These are phyloP conservation scores for Lepidiolamprologus cunningtoni DNA, from an alignment of 2,113 vertebrate species.

Conservation along the genomic window DNA sequence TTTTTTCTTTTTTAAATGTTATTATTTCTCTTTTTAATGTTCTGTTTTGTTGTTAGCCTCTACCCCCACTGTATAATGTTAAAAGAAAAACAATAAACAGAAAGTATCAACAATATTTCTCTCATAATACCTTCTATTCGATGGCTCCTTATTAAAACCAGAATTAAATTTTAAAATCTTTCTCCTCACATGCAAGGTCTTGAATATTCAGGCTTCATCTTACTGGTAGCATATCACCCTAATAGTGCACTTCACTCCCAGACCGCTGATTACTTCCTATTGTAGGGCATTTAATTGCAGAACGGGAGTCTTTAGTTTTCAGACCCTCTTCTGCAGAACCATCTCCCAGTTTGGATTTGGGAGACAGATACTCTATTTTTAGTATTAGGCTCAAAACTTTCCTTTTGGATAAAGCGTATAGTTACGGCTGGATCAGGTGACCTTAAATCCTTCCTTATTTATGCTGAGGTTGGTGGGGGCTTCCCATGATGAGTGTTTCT, in stretches of 20 bases:
- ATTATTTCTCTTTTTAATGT: not conserved
- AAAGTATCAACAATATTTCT: not conserved
- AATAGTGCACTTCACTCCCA: not conserved
- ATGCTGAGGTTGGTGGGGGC: not conserved
- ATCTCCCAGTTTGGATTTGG: not conserved
- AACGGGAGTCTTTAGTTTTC: not conserved
- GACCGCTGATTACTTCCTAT: not conserved
- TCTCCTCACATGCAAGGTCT: not conserved
- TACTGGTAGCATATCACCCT: not conserved
- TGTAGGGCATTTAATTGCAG: not conserved
- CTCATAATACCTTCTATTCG: not conserved
- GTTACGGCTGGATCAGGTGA: not conserved
- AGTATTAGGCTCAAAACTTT: not conserved
- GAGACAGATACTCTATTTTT: not conserved
- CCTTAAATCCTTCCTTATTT: not conserved
- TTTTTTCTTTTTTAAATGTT: not conserved
- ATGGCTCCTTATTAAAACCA: not conserved
- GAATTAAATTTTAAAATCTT: not conserved
- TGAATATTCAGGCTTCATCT: not conserved
- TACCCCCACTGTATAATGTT: not conserved
- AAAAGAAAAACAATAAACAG: not conserved
- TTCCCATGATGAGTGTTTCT: not conserved
- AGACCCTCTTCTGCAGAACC: not conserved
- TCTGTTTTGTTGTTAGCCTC: not conserved
- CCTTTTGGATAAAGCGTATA: not conserved